A percentile compares a stretch with the other conserved stretches of the same genome.
phyloP scores from a whole-genome alignment of 2,113 vertebrate genomes.

The Triplophysa rosa region DNA sequence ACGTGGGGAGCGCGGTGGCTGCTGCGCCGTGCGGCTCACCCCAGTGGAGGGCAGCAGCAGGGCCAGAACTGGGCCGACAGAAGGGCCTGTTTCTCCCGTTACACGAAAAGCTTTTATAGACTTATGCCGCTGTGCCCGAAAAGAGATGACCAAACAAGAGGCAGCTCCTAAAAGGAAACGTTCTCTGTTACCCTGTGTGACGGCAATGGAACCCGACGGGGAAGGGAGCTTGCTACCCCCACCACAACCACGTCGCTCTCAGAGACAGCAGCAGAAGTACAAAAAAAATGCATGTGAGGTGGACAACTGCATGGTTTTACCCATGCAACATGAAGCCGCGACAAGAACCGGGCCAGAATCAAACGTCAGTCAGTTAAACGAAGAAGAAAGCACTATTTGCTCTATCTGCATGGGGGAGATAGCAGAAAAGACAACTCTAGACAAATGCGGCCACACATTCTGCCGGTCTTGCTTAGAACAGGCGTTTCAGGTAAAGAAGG shows the following conservation, averaged over 20 bases:
- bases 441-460: conserved; percentile 90
- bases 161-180: conserved; percentile 81
- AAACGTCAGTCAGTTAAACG: conserved; percentile 55
- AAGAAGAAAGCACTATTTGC: conserved; percentile 82
- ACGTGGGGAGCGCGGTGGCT: conserved; percentile 89
- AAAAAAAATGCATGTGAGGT: conserved; percentile 70
- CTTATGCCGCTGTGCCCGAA: conserved; percentile 83
- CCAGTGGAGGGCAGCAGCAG: conserved; percentile 76
- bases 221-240: conserved; percentile 72
- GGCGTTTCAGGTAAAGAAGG: conserved; percentile 90
- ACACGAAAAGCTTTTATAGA: conserved; percentile 80
- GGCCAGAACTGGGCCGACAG: conserved; percentile 71
- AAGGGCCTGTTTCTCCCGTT: conserved; percentile 79
- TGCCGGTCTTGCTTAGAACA: conserved; percentile 88
- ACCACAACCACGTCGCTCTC: conserved; percentile 72
- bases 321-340: conserved; percentile 64
- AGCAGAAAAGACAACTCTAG: conserved; percentile 85
- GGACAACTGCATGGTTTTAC: conserved; percentile 62
- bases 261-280: conserved; percentile 77
- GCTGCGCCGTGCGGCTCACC: conserved; percentile 87
- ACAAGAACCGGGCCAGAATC: conserved; percentile 65
- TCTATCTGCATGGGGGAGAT: conserved; percentile 95
- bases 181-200: conserved; percentile 76
- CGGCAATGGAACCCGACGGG: conserved; percentile 67
- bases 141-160: conserved; percentile 84